These are phyloP conservation scores for Apogon talboti DNA, from an alignment of 2,797 vertebrate genomes.

Conservation along the genomic window DNA sequence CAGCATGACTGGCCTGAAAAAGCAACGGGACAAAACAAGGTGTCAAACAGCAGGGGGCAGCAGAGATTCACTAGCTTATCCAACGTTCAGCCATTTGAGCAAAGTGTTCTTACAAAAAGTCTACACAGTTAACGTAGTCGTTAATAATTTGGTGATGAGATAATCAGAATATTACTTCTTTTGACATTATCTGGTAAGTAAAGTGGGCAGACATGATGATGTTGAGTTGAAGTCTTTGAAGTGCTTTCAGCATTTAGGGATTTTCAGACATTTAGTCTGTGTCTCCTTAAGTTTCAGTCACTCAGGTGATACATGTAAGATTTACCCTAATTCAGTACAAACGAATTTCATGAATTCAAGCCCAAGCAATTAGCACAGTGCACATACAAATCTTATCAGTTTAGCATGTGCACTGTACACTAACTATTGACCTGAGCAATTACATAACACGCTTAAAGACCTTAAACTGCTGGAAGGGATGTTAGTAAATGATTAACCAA, in stretches of 20 bases:
- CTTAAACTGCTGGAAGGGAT: not conserved
- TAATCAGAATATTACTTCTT: not conserved
- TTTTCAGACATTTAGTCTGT: not conserved
- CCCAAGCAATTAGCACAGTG: not conserved
- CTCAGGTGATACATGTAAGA: not conserved
- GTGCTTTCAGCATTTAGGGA: slow-evolving; percentile 7
- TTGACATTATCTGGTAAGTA: not conserved
- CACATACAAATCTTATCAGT: not conserved
- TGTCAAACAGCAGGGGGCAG: slow-evolving; percentile 62
- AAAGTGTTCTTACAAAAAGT: not conserved
- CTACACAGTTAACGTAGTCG: not conserved
- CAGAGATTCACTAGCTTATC: slow-evolving; percentile 18
- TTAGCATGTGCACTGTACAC: not conserved
- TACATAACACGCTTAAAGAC: slow-evolving; percentile 31
- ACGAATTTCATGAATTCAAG: not conserved
- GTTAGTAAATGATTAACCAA: slow-evolving; percentile 57
- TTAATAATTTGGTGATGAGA: not conserved
- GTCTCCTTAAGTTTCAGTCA: not conserved
- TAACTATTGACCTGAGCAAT: not conserved
- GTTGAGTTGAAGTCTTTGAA: not conserved
- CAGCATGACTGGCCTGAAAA: slow-evolving; percentile 84
- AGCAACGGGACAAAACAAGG: not conserved
- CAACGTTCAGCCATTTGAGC: not conserved
- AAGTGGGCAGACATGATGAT: not conserved
- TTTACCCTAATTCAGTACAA: not conserved